Base-by-base conservation (phyloP, 2,113 vertebrate species). In the Esox niger region DNA sequence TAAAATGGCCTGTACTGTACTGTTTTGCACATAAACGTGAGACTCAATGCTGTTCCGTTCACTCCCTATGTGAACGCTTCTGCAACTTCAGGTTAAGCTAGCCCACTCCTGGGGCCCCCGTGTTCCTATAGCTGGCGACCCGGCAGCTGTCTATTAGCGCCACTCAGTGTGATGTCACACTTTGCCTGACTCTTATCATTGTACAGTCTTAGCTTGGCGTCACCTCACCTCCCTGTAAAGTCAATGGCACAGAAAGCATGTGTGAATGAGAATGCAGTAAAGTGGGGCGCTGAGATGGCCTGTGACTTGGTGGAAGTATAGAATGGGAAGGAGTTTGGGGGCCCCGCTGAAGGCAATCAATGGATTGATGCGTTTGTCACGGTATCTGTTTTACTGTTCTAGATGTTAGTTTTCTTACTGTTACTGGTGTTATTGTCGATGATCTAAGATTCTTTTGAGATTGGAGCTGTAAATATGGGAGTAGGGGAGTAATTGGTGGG, bases 31-130 rank as follows among this genome's bases (percentile, higher is more conserved):
- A 82, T 74, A 83, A 83, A 88, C 81, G 79, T 86, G 64, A 72
- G 82, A 88, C 79, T 83, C 70, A 10, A 84, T 80, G 84, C 87
- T 85, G 89, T 87, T 84, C 62, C 30, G 76, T 82, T 85, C 63
- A 31, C 84, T 65, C 26, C 70, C 70, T 17, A 71, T 69, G 79
- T 69, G 63, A 79, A 84, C 66, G 78, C 78, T 84, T 86, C 82
- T 90, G 86, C 88, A 90, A 87, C 87, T 89, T 87, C 87, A 87
- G 87, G 78, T 88, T 72, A 73, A 30, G 73, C 81, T 82, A 57
- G 62, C 76, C 78, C 69, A 73, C 57, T 17, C 43, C 27, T 27
- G 25, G 66, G 62, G 32, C 30, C 57, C 29, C 49, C 30, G 26
- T 46, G n/a, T 8, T 6, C 21, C 30, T 17, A 10, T 54, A 10